Conservation (phyloP, 2,888 invertebrate species). For the Dastarcus helophoroides region DNA sequence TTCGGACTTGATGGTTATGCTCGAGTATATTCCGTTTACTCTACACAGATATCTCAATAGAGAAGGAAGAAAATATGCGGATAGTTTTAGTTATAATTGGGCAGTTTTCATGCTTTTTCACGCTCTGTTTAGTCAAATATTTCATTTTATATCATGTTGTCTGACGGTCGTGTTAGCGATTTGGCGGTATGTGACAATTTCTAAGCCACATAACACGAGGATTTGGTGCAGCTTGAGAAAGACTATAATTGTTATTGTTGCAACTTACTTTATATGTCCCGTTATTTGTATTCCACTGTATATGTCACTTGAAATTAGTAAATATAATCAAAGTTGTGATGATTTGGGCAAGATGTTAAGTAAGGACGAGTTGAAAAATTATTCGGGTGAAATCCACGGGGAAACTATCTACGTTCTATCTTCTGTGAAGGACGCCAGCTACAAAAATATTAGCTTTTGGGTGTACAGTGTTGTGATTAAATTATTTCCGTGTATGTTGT, state of each 20-base stretch:
- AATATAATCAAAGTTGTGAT: constrained; percentile 14
- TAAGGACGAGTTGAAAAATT: constrained; percentile 11
- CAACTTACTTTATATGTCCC: constrained; percentile 61
- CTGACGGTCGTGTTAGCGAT: constrained; percentile 67
- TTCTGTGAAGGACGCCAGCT: constrained; percentile 14
- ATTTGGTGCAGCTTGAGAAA: constrained; percentile 15
- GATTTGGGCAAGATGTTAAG: constrained; percentile 15
- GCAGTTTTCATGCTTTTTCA: constrained; percentile 62
- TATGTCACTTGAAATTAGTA: constrained; percentile 51
- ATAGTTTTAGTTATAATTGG: constrained; percentile 54
- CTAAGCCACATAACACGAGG: constrained; percentile 15
- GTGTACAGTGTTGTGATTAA: constrained; percentile 17
- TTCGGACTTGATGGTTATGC: constrained; percentile 77
- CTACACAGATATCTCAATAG: constrained; percentile 35
- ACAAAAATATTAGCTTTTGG: constrained; percentile 15
- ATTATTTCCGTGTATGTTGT: constrained; percentile 15
- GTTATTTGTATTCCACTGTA: constrained; percentile 72
- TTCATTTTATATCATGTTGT: constrained; percentile 70
- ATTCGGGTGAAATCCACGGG: constrained; percentile 12
- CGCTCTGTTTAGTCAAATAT: constrained; percentile 63
- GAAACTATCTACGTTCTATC: constrained; percentile 17
- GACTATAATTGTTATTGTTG: constrained; percentile 47
- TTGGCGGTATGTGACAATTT: constrained; percentile 57
- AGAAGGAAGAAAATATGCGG: constrained; percentile 32
- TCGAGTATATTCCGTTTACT: constrained; percentile 65